Evolutionary conservation across 2,797 vertebrate species (phyloP), one percentile per base, ranked within the genome.

Genomic region (Schizothorax lantsangensis): DNA sequence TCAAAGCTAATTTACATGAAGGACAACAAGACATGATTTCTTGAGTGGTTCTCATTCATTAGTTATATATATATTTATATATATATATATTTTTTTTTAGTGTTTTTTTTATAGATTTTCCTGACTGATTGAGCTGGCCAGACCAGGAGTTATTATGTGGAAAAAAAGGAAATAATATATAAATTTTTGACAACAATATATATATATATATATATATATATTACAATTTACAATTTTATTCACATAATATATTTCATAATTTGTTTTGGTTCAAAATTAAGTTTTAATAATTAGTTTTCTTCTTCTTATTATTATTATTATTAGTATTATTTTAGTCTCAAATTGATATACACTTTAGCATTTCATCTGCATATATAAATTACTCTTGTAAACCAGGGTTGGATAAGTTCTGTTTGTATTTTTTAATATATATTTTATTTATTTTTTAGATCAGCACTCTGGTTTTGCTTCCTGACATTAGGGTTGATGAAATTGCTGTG

Each of bases 1-100:
- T 84, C 69, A 54, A 57, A 57, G 23, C 30, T 84, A 45, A 64
- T 85, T 71, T 71, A 45, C 47, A n/a, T 79, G n/a, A 23, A 9
- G 36, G 38, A 68, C 36, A 71, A 85, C n/a, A 59, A 64, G 64
- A 79, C 66, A 7, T 43, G 19, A 68, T 64, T 64, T 45, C 2
- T 45, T 11, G n/a, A 80, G 38, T 64, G 57, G 9, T 19, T 45
- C 15, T 79, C n/a, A 26, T 5, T 45, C 26, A 30, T 62, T 64
- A 45, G 38, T 45, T 43, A 26, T n/a, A n/a, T n/a, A n/a, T n/a
- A n/a, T n/a, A n/a, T n/a, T n/a, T n/a, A n/a, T n/a, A n/a, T n/a
- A n/a, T n/a, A n/a, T n/a, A n/a, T n/a, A n/a, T n/a, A n/a, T 9
- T 40, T 54, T 7, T 15, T 62, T 40, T 15, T 30, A n/a, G n/a